phyloP scores from a whole-genome alignment of 37 sponge, comb jelly and placozoan species.

The Mnemiopsis leidyi region DNA sequence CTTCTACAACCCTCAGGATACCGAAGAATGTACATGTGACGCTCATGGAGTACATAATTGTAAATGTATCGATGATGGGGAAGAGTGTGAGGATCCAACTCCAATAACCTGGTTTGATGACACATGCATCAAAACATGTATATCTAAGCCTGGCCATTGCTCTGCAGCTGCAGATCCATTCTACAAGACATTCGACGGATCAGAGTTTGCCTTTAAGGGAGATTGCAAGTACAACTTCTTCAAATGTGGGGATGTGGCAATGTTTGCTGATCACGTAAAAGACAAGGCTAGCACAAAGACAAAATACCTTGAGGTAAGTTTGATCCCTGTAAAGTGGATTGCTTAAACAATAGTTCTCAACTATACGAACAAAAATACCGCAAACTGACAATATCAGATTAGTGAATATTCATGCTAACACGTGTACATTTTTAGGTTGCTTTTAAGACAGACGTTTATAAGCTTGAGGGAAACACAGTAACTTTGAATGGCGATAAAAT shows the following conservation, averaged over 20 bases:
- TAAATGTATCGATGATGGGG: not conserved
- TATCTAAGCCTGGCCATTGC: not conserved
- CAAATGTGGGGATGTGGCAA: not conserved
- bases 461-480: not conserved
- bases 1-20: conserved; percentile 13
- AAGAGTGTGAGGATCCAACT: conserved; percentile 8
- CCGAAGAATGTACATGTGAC: conserved; percentile 13
- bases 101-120: conserved; percentile 7
- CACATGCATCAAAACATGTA: not conserved
- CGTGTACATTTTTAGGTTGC: not conserved
- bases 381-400: too few relatives aligned
- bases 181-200: conserved; percentile 17
- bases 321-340: not conserved
- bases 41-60: conserved; percentile 6
- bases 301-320: not conserved
- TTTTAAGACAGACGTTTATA: not conserved
- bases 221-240: conserved; percentile 29
- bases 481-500: not conserved
- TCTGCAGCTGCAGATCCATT: not conserved
- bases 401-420: too few relatives aligned
- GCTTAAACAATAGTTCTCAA: too few relatives aligned
- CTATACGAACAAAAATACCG: too few relatives aligned
- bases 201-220: not conserved
- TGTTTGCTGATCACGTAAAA: conserved; percentile 2
- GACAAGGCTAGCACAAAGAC: conserved; percentile 27